Evolutionary conservation across 2,797 vertebrate species (phyloP).

Genomic region (Lates japonicus): DNA sequence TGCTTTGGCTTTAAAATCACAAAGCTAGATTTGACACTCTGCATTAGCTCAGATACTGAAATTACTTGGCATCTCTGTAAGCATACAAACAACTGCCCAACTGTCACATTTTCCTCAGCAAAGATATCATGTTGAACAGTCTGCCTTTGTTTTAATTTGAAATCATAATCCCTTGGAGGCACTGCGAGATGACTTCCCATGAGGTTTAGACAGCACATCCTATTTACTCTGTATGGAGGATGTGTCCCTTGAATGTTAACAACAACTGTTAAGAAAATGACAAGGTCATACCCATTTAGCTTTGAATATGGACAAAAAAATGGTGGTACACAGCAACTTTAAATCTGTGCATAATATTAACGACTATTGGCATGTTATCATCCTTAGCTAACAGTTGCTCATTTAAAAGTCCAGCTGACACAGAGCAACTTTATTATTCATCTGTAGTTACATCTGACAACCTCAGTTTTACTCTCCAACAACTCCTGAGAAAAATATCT

Average conservation of each 20-base stretch:
- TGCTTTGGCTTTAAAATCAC: slow-evolving; percentile 7
- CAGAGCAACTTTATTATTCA: too few species aligned
- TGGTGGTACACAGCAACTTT: background rate
- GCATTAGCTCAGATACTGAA: slow-evolving; percentile 20
- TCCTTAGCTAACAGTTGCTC: too few species aligned
- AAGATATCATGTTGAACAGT: slow-evolving; percentile 11
- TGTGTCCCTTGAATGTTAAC: background rate
- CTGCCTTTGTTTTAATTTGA: slow-evolving; percentile 8
- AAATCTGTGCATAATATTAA: too few species aligned
- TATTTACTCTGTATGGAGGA: background rate
- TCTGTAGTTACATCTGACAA: too few species aligned
- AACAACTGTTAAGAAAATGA: slow-evolving; percentile 14
- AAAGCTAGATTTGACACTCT: slow-evolving; percentile 14
- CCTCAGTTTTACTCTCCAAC: background rate
- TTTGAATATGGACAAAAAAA: background rate
- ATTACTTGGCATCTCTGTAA: slow-evolving; percentile 27
- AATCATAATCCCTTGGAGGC: background rate
- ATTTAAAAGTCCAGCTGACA: too few species aligned
- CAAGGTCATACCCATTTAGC: background rate
- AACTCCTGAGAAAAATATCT: background rate
- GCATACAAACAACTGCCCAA: background rate
- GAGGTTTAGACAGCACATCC: slow-evolving; percentile 2
- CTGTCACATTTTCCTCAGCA: slow-evolving; percentile 11
- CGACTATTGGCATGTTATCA: too few species aligned
- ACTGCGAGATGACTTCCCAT: background rate